A percentile compares a stretch with the other conserved stretches of the same genome.
Evolutionary conservation across 2,888 invertebrate genomes (phyloP).

Genomic region (Campaea margaritaria): DNA sequence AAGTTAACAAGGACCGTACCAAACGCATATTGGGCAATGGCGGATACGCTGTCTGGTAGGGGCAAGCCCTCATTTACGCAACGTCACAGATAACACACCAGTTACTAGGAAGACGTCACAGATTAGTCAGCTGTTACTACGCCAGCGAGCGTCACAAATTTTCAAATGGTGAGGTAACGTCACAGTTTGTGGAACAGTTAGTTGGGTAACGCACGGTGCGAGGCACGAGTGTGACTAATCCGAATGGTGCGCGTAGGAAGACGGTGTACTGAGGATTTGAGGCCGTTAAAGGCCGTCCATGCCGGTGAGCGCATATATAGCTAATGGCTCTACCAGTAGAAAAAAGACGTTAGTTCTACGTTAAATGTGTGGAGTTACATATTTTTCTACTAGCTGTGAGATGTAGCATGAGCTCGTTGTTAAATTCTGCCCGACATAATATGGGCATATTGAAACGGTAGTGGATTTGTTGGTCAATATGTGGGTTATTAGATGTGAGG

Average conservation of each 20-base stretch:
- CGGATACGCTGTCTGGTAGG: slow-evolving; percentile 55
- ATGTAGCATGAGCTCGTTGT: slow-evolving; percentile 42
- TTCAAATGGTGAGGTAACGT: slow-evolving; percentile 9
- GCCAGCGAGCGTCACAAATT: slow-evolving; percentile 15
- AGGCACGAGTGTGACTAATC: slow-evolving; percentile 60
- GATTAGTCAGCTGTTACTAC: slow-evolving; percentile 9
- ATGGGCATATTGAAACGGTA: slow-evolving; percentile 25
- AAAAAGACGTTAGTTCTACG: slow-evolving; percentile 7
- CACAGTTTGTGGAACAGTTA: slow-evolving; percentile 12
- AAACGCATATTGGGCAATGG: slow-evolving; percentile 52
- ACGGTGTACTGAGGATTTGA: slow-evolving; percentile 50
- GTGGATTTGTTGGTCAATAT: slow-evolving; percentile 27
- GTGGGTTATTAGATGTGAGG: slow-evolving; percentile 23
- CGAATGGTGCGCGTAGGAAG: slow-evolving; percentile 56
- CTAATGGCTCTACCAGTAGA: slow-evolving; percentile 3
- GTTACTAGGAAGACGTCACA: slow-evolving; percentile 20
- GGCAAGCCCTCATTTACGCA: slow-evolving; percentile 64
- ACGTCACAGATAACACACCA: slow-evolving; percentile 40
- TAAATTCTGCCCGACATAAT: slow-evolving; percentile 35
- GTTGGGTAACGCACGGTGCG: slow-evolving; percentile 20
- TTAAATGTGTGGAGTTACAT: background rate
- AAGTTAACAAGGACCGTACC: slow-evolving; percentile 39
- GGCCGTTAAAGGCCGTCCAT: slow-evolving; percentile 65
- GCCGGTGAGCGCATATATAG: slow-evolving; percentile 45
- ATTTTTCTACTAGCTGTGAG: background rate